Conservation (phyloP, 1,140 invertebrate species). For the Brachionus calyciflorus region DNA sequence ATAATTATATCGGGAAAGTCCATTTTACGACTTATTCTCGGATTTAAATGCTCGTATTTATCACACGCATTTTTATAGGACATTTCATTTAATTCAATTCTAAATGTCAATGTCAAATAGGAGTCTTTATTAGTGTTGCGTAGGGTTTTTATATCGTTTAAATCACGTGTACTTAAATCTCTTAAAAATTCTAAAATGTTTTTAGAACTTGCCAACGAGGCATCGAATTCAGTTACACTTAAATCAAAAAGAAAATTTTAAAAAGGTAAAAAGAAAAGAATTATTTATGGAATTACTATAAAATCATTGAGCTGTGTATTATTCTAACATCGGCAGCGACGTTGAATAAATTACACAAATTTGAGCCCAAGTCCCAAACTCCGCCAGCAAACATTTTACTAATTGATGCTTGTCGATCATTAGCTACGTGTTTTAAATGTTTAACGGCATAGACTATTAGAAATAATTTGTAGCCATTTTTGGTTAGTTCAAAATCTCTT, state of each 20-base stretch:
- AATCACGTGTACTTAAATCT: not conserved
- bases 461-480: constrained; percentile 39
- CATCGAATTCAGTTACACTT: constrained; percentile 25
- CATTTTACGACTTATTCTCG: constrained; percentile 45
- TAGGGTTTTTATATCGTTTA: not conserved
- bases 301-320: constrained; percentile 31
- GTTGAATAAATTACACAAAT: constrained; percentile 28
- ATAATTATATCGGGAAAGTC: constrained; percentile 46
- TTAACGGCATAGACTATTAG: constrained; percentile 20
- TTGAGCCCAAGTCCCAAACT: constrained; percentile 28
- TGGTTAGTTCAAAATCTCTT: constrained; percentile 39
- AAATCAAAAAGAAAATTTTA: not conserved
- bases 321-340: constrained; percentile 19
- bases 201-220: constrained; percentile 2
- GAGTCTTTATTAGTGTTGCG: not conserved
- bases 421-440: not conserved
- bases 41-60: constrained; percentile 30
- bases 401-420: not conserved
- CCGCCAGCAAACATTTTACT: constrained; percentile 26
- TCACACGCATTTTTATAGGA: constrained; percentile 4
- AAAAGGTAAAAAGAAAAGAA: not conserved
- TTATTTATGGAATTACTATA: not conserved
- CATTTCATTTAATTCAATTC: constrained; percentile 8
- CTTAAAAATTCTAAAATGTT: not conserved
- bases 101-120: constrained; percentile 12